Percentiles rank a stretch among this genome's conserved stretches.
These are phyloP conservation scores for Mya arenaria DNA, from an alignment of 1,140 invertebrate species.

Conservation along the genomic window DNA sequence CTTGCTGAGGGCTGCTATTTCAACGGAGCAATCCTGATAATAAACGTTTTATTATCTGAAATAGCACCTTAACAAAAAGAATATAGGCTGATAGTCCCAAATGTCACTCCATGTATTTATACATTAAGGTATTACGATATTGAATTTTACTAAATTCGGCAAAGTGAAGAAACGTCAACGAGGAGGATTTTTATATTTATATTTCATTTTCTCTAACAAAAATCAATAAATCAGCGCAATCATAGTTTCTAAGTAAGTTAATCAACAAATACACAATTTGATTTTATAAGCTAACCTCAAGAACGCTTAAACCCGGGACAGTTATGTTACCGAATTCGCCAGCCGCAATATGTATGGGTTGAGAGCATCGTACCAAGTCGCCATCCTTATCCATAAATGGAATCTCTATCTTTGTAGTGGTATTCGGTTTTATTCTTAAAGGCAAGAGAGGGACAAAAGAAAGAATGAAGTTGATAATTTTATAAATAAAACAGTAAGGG, in stretches of 20 bases:
- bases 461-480: too few relatives aligned
- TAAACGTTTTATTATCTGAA: neutral
- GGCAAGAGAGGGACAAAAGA: too few relatives aligned
- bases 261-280: neutral
- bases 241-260: neutral
- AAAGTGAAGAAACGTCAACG: neutral
- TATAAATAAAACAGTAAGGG: too few relatives aligned
- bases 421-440: slow-evolving; percentile 13
- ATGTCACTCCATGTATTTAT: neutral
- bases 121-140: neutral
- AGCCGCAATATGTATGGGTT: neutral
- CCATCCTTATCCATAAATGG: slow-evolving; percentile 28
- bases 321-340: neutral
- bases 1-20: neutral
- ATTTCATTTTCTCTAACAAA: neutral
- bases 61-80: neutral
- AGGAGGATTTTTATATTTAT: neutral
- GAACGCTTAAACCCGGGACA: neutral
- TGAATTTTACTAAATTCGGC: too few relatives aligned
- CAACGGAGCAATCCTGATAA: slow-evolving; percentile 17
- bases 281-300: neutral
- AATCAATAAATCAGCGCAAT: too few relatives aligned
- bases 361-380: neutral
- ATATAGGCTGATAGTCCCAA: neutral
- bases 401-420: neutral